phyloP scores from a whole-genome alignment of 53 echinoderm and acorn worm genomes.

The Luidia sarsii region DNA sequence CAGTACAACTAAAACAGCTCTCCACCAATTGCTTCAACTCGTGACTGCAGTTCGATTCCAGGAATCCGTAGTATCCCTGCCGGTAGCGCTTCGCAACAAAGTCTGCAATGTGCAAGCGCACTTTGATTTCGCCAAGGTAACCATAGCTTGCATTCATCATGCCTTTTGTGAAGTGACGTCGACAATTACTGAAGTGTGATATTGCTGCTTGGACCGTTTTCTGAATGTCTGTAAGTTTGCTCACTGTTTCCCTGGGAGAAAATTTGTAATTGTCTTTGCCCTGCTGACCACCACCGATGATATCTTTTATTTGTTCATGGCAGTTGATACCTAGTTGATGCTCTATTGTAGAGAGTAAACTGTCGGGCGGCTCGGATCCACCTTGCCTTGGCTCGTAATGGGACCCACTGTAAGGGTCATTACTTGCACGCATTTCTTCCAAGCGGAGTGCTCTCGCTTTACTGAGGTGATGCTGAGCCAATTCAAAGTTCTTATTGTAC shows the following conservation, averaged over 20 bases:
- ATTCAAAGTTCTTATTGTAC: neutral
- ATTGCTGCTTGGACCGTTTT: neutral
- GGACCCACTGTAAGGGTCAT: neutral
- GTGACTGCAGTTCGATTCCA: neutral
- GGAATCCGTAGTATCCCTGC: conserved; percentile 31
- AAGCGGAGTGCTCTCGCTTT: conserved; percentile 26
- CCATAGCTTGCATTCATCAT: conserved; percentile 47
- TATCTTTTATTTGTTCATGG: conserved; percentile 18
- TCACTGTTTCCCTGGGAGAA: neutral
- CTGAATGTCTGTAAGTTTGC: neutral
- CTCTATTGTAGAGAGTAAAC: conserved; percentile 28
- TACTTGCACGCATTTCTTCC: conserved; percentile 11
- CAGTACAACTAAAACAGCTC: conserved; percentile 18
- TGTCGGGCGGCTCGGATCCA: neutral
- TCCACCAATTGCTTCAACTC: conserved; percentile 6
- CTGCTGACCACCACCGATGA: conserved; percentile 38
- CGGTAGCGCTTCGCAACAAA: conserved; percentile 21
- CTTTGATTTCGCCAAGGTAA: conserved; percentile 41
- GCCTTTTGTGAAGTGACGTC: conserved; percentile 8
- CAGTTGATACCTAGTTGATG: conserved; percentile 25
- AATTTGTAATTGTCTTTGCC: conserved; percentile 2
- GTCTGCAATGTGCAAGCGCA: conserved; percentile 43
- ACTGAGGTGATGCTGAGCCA: conserved; percentile 5
- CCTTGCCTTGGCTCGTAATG: neutral
- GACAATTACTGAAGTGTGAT: conserved; percentile 29